These are phyloP conservation scores for Turritopsis rubra DNA, from an alignment of 30 jellyfish, hydroid and myxozoan genomes.

Conservation along the genomic window DNA sequence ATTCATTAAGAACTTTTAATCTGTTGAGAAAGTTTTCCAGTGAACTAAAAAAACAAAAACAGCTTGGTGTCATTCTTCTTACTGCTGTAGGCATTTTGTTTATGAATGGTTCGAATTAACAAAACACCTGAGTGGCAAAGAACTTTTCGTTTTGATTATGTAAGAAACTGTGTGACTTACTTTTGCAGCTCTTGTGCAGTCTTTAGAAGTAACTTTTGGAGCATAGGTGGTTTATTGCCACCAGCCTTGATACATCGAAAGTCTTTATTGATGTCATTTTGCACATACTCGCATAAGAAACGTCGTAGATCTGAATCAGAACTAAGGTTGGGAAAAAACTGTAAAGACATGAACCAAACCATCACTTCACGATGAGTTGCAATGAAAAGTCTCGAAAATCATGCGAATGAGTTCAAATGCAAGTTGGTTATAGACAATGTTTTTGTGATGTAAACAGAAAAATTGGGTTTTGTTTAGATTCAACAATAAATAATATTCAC, in stretches of 20 bases:
- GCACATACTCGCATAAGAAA: slow-evolving; percentile 40
- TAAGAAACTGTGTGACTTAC: slow-evolving; percentile 35
- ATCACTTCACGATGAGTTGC: no score
- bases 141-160: no score
- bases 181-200: slow-evolving; percentile 57
- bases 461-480: no score
- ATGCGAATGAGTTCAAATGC: no score
- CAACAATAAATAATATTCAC: no score
- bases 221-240: slow-evolving; percentile 45
- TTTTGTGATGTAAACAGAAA: no score
- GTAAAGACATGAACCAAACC: background rate
- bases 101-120: no score
- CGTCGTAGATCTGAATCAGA: slow-evolving; percentile 40
- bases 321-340: background rate
- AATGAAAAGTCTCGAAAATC: no score
- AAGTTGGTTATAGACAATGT: no score
- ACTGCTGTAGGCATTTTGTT: no score
- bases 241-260: slow-evolving; percentile 49
- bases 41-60: slow-evolving; percentile 34
- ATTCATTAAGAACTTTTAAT: slow-evolving; percentile 39
- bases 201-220: slow-evolving; percentile 50
- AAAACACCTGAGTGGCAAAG: no score
- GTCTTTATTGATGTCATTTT: slow-evolving; percentile 46
- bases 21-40: slow-evolving; percentile 35
- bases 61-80: no score